Conservation (phyloP, 2,113 vertebrate genomes). For the Vicugna pacos region DNA sequence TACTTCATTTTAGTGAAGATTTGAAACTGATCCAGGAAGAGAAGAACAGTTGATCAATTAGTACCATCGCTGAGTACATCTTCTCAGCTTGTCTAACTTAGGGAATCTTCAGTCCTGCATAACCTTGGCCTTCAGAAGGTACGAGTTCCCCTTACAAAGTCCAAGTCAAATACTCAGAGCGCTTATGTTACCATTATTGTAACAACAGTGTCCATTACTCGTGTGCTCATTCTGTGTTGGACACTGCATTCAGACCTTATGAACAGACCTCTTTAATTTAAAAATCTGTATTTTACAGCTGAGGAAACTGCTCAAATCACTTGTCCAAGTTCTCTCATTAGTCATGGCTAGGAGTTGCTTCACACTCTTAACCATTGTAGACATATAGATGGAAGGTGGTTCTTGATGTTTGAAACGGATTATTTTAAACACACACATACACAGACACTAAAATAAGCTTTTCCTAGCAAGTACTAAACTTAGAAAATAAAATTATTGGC, state of each 20-base stretch:
- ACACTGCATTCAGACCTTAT: background rate
- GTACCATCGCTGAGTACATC: background rate
- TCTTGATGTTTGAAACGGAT: background rate
- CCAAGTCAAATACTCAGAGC: background rate
- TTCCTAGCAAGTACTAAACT: background rate
- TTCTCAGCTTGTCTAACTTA: constrained; percentile 16
- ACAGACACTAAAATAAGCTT: background rate
- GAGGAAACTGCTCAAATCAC: background rate
- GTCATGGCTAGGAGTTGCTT: background rate
- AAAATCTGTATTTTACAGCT: background rate
- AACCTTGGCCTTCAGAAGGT: background rate
- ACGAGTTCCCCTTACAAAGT: background rate
- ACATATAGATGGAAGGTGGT: background rate
- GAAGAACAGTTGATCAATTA: constrained; percentile 26
- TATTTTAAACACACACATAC: background rate
- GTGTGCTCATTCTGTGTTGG: background rate
- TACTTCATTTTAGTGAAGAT: constrained; percentile 46
- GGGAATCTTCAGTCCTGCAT: background rate
- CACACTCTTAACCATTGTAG: background rate
- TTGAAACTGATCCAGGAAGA: constrained; percentile 52
- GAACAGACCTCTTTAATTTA: background rate
- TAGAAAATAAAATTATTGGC: background rate
- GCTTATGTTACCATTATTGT: background rate
- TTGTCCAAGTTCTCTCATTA: background rate
- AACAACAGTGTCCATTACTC: background rate